Evolutionary conservation across 2,888 invertebrate species (phyloP).

Genomic region (Morpho helenor): DNA sequence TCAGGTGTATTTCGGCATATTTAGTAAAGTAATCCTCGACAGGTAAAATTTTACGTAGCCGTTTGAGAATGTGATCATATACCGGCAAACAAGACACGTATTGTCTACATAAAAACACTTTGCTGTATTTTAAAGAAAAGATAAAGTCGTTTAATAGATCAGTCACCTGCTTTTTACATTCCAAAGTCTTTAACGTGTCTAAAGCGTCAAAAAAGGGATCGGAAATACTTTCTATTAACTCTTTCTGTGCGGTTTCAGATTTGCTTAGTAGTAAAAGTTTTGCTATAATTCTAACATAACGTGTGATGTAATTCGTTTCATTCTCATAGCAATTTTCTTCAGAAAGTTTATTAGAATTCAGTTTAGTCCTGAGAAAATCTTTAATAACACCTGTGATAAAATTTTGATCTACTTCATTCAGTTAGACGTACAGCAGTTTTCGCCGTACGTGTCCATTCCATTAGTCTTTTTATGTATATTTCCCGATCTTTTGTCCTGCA

Average conservation of each 20-base stretch:
- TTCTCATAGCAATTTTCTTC: not conserved
- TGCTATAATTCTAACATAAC: constrained; percentile 38
- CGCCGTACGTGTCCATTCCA: constrained; percentile 38
- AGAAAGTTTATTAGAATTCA: constrained; percentile 25
- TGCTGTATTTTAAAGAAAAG: constrained; percentile 37
- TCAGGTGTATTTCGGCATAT: constrained; percentile 43
- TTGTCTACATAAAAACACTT: constrained; percentile 38
- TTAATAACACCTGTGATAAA: constrained; percentile 32
- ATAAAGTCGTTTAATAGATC: constrained; percentile 35
- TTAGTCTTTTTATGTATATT: constrained; percentile 31
- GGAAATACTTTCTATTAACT: constrained; percentile 35
- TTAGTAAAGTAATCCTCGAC: constrained; percentile 39
- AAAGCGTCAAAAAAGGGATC: constrained; percentile 39
- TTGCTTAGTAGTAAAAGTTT: constrained; percentile 44
- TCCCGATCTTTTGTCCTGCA: constrained; percentile 36
- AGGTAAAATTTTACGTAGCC: constrained; percentile 39
- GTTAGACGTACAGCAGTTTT: constrained; percentile 42
- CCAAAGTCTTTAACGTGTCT: constrained; percentile 19
- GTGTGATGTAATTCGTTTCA: constrained; percentile 3
- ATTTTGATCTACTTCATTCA: constrained; percentile 30
- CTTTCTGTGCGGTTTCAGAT: constrained; percentile 33
- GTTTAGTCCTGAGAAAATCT: constrained; percentile 28
- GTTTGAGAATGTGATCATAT: constrained; percentile 38
- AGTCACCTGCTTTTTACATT: constrained; percentile 8
- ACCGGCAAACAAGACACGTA: constrained; percentile 42